Conservation (phyloP, 2,888 invertebrate genomes). For the Meandrusa payeni region DNA sequence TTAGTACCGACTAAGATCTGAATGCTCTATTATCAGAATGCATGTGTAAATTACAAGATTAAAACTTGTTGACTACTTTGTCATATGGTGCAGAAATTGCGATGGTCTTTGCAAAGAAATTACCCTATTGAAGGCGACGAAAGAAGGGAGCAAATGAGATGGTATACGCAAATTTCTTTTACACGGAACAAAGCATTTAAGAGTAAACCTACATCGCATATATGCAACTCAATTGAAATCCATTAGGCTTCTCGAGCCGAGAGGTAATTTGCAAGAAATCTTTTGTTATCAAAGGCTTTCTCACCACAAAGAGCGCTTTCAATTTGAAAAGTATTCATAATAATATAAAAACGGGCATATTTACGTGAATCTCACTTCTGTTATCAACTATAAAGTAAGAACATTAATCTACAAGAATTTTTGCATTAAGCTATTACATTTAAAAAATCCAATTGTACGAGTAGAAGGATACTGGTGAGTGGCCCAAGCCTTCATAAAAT, state of each 20-base stretch:
- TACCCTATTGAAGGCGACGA: slow-evolving; percentile 58
- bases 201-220: slow-evolving; percentile 62
- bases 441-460: too few species aligned
- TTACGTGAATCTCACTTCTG: slow-evolving; percentile 16
- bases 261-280: slow-evolving; percentile 69
- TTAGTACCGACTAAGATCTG: too few species aligned
- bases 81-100: too few species aligned
- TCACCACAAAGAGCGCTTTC: slow-evolving; percentile 53
- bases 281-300: slow-evolving; percentile 64
- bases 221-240: slow-evolving; percentile 72
- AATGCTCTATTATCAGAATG: too few species aligned
- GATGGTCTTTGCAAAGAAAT: slow-evolving; percentile 64
- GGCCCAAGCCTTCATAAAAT: too few species aligned
- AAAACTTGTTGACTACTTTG: too few species aligned
- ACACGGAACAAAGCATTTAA: slow-evolving; percentile 69
- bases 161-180: slow-evolving; percentile 66
- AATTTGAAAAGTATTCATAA: slow-evolving; percentile 60
- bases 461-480: too few species aligned
- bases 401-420: background rate
- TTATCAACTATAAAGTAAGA: slow-evolving; percentile 7
- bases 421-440: too few species aligned
- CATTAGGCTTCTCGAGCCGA: slow-evolving; percentile 62
- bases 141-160: slow-evolving; percentile 57
- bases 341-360: slow-evolving; percentile 57
- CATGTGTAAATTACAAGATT: too few species aligned